Percentiles rank a stretch among this genome's conserved stretches.
Conservation (phyloP, 2,113 vertebrate species). For the Gopherus flavomarginatus region DNA sequence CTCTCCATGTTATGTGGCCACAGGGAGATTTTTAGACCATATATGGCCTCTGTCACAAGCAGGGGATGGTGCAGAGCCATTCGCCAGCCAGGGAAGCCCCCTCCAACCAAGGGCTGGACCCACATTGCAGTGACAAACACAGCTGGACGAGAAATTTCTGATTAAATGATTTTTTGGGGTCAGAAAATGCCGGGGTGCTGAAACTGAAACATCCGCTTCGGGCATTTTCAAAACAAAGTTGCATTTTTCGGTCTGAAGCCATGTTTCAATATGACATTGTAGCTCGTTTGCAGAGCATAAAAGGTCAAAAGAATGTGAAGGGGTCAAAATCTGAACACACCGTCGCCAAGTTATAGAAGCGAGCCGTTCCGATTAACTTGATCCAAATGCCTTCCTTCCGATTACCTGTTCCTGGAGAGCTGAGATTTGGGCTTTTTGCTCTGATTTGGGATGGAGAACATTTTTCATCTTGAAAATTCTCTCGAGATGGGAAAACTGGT, state of each 20-base stretch:
- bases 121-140: background rate
- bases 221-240: no score
- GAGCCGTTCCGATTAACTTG: background rate
- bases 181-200: background rate
- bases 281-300: background rate
- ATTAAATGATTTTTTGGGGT: background rate
- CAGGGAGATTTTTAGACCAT: no score
- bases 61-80: background rate
- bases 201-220: no score
- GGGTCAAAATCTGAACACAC: background rate
- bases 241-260: no score
- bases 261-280: no score
- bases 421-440: no score
- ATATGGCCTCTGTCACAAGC: background rate
- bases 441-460: background rate
- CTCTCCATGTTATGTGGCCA: no score
- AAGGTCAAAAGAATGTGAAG: background rate
- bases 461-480: background rate
- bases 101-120: background rate
- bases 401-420: no score
- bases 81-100: no score
- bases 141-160: background rate
- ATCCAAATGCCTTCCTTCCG: no score
- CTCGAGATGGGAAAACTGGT: background rate
- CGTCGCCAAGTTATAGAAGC: background rate